phyloP scores from a whole-genome alignment of 2,797 vertebrate species.

The Chaunax sp. region DNA sequence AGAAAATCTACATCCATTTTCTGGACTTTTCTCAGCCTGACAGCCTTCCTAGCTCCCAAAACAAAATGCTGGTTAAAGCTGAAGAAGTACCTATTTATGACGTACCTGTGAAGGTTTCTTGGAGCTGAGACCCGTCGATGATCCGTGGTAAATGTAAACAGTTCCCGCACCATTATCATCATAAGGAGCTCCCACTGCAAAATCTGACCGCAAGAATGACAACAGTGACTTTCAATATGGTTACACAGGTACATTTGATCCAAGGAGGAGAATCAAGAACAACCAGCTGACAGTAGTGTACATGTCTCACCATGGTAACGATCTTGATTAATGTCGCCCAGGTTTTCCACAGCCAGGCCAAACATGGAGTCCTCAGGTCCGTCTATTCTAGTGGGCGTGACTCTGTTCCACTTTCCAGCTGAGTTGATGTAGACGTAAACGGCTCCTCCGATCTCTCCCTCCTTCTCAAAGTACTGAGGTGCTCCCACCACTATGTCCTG shows the following conservation, averaged over 20 bases:
- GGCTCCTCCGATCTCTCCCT: conserved; percentile 91
- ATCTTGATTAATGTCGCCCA: conserved; percentile 95
- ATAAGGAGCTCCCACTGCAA: conserved; percentile 95
- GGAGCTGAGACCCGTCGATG: conserved; percentile 78
- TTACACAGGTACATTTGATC: no score
- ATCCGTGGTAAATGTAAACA: conserved; percentile 93
- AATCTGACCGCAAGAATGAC: conserved; percentile 84
- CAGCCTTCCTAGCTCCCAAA: not conserved
- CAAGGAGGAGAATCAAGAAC: not conserved
- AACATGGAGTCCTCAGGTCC: conserved; percentile 94
- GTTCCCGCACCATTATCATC: conserved; percentile 81
- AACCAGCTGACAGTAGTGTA: not conserved
- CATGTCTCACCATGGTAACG: conserved; percentile 86
- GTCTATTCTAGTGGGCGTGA: conserved; percentile 84
- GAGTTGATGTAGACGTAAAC: conserved; percentile 92
- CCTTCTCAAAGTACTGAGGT: conserved; percentile 94
- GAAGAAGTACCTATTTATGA: not conserved
- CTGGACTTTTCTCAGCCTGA: not conserved
- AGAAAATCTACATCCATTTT: not conserved
- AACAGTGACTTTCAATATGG: not conserved
- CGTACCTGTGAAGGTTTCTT: conserved; percentile 87
- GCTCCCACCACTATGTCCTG: conserved; percentile 96
- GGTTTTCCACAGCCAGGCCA: conserved; percentile 92
- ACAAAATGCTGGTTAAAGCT: not conserved
- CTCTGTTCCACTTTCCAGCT: conserved; percentile 86